Percentiles rank a stretch among this genome's conserved stretches.
Evolutionary conservation across 2,888 invertebrate genomes (phyloP).

Genomic region (Latheticus oryzae): DNA sequence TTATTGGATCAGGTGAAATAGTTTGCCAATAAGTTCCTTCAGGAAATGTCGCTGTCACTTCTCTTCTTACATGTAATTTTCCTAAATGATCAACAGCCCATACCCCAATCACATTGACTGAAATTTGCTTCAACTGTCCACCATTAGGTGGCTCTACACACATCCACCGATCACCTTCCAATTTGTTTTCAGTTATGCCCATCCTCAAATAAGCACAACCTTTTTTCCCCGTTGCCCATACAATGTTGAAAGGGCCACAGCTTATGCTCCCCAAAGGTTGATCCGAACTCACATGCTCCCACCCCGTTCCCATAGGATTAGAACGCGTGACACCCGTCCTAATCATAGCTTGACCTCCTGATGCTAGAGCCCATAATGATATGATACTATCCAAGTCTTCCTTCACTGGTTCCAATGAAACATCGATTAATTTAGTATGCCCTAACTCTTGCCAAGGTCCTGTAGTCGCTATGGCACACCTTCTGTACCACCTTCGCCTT

Average conservation of each 20-base stretch:
- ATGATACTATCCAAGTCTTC: constrained; percentile 67
- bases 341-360: constrained; percentile 87
- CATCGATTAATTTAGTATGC: constrained; percentile 85
- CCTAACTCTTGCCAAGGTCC: constrained; percentile 92
- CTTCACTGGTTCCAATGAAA: constrained; percentile 70
- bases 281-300: constrained; percentile 86
- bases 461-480: constrained; percentile 83
- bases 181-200: constrained; percentile 77
- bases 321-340: constrained; percentile 80
- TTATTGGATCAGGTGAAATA: constrained; percentile 70
- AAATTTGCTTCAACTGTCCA: constrained; percentile 78
- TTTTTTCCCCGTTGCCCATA: constrained; percentile 90
- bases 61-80: constrained; percentile 80
- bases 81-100: constrained; percentile 85
- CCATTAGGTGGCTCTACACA: constrained; percentile 78
- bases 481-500: constrained; percentile 60
- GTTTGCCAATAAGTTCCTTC: constrained; percentile 90
- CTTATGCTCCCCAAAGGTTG: constrained; percentile 82
- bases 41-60: constrained; percentile 79
- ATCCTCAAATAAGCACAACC: constrained; percentile 86
- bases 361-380: constrained; percentile 86
- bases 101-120: constrained; percentile 78
- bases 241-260: constrained; percentile 74
- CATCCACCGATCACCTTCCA: constrained; percentile 79
- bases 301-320: constrained; percentile 78